A percentile compares a stretch with the other conserved stretches of the same genome.
phyloP scores from a whole-genome alignment of 1,140 invertebrate genomes.

The Gerris buenoi region DNA sequence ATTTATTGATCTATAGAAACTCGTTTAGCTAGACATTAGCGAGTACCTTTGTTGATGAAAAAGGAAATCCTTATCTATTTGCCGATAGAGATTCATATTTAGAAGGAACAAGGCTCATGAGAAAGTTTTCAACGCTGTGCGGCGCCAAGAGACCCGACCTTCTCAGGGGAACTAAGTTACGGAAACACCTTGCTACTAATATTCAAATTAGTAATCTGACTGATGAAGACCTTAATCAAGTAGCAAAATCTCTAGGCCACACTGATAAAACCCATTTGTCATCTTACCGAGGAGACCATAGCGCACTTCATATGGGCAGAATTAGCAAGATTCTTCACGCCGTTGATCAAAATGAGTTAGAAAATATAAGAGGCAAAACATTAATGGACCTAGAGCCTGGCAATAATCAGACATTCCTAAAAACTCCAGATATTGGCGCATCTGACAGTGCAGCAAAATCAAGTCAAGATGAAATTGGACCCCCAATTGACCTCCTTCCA shows the following conservation, averaged over 20 bases:
- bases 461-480: too few relatives aligned
- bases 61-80: not conserved
- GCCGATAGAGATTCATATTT: not conserved
- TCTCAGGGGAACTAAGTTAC: not conserved
- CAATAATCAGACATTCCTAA: too few relatives aligned
- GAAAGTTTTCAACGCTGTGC: not conserved
- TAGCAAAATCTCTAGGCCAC: not conserved
- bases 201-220: not conserved
- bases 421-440: too few relatives aligned
- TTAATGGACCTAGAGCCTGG: too few relatives aligned
- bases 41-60: too few relatives aligned
- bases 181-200: not conserved
- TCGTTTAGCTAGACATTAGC: too few relatives aligned
- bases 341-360: not conserved
- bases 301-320: not conserved
- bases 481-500: too few relatives aligned
- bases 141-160: not conserved
- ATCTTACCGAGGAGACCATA: not conserved
- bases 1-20: too few relatives aligned
- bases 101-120: not conserved
- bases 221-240: not conserved
- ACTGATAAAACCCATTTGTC: not conserved
- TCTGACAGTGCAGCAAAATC: too few relatives aligned
- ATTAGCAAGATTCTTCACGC: not conserved
- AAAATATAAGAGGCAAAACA: not conserved